phyloP scores from a whole-genome alignment of 2,113 vertebrate species.

The Piprites chloris region DNA sequence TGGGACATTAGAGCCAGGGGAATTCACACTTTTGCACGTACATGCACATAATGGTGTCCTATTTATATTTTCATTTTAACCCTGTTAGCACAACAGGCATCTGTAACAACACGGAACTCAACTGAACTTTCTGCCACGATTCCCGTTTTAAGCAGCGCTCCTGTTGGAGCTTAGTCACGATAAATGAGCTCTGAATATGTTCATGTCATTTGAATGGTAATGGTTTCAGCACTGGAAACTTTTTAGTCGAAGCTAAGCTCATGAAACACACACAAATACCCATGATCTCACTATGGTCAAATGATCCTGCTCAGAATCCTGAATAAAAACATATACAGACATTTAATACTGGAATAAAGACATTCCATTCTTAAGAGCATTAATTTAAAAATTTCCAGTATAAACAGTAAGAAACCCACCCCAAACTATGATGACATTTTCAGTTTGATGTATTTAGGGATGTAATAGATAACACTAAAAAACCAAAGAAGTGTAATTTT shows the following conservation, averaged over 20 bases:
- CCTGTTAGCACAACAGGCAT: not conserved
- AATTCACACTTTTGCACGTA: not conserved
- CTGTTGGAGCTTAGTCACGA: not conserved
- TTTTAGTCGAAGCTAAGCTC: not conserved
- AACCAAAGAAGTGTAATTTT: not conserved
- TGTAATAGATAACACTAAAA: not conserved
- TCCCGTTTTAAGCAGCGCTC: not conserved
- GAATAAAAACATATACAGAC: not conserved
- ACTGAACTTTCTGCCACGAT: not conserved
- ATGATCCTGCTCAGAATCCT: not conserved
- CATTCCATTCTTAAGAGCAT: not conserved
- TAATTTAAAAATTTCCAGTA: not conserved
- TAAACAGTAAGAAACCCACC: not conserved
- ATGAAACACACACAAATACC: not conserved
- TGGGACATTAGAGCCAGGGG: not conserved
- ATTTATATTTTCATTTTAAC: not conserved
- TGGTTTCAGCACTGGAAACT: not conserved
- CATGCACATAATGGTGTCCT: not conserved
- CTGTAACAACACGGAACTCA: not conserved
- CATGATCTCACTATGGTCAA: not conserved
- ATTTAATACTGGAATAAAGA: not conserved
- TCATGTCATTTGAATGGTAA: not conserved
- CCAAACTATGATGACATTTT: not conserved
- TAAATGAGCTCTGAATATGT: not conserved
- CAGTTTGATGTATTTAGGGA: not conserved